A percentile compares a stretch with the other conserved stretches of the same genome.
phyloP scores from a whole-genome alignment of 37 sponge, comb jelly and placozoan species.

The Hormiphora californensis region DNA sequence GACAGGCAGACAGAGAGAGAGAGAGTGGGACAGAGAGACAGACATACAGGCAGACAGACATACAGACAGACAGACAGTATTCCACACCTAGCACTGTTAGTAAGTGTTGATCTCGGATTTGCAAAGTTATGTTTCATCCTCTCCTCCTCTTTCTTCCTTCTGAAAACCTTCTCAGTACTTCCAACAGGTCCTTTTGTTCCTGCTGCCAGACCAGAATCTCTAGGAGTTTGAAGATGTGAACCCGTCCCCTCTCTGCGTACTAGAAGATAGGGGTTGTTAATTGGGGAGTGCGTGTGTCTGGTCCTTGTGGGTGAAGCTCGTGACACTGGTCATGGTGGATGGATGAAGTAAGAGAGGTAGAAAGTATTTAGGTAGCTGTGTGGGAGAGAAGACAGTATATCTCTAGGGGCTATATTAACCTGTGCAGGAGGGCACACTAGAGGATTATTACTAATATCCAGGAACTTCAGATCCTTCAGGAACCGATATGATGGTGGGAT shows the following conservation, averaged over 20 bases:
- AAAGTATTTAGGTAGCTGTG: no score
- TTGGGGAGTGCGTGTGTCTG: neutral
- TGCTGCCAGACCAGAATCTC: conserved; percentile 47
- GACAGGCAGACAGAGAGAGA: no score
- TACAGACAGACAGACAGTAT: no score
- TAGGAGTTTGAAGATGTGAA: conserved; percentile 27
- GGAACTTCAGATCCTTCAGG: neutral
- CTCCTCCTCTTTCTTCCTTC: conserved; percentile 29
- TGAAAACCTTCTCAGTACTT: conserved; percentile 18
- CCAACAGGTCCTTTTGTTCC: conserved; percentile 16
- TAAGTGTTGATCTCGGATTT: neutral
- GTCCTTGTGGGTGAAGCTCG: no score
- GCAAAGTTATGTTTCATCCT: neutral
- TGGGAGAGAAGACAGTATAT: no score
- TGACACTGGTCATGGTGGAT: no score
- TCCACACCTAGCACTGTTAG: no score
- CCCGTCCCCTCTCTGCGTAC: conserved; percentile 23
- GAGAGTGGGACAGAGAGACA: no score
- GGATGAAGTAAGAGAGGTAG: no score
- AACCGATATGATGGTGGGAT: conserved; percentile 32
- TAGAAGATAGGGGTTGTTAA: neutral
- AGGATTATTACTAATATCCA: conserved; percentile 27
- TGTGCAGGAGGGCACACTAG: conserved; percentile 32
- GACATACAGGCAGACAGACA: no score
- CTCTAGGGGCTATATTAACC: neutral